Base-by-base conservation (phyloP, 2,113 vertebrate genomes). In the Toxostoma redivivum region DNA sequence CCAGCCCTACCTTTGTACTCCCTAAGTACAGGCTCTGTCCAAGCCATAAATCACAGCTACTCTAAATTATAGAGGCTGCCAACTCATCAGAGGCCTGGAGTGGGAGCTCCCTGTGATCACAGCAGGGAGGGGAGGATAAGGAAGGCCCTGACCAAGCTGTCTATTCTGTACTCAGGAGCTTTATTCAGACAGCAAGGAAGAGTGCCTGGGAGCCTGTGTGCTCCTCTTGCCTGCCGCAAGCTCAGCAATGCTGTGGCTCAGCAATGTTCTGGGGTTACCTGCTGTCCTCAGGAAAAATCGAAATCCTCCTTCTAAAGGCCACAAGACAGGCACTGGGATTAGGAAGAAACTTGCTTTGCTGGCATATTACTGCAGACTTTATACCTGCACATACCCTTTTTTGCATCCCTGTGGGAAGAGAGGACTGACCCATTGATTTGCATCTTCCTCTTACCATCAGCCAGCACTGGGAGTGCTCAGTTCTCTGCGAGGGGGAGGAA, bases 21-120 rank as follows among this genome's bases (percentile, higher is more conserved):
- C 38, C 42, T 86, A 65, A 82, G 64, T 73, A 51, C 3, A 12
- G 81, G 64, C 81, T 96, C 66, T 95, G 74, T 91, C 79, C 87
- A 47, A 90, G 90, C 81, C 76, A 82, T 89, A 92, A 93, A 95
- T 96, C 95, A 83, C 87, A 73, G 85, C 81, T 83, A 69, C 79
- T 62, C 67, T 69, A 90, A 95, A 95, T 94, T 93, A 88, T 4
- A 85, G 93, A 93, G 95, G 79, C 81, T 97, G 91, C 95, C 95
- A 90, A 47, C 79, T 90, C 74, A 90, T 80, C 67, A 94, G 93
- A 91, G 85, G 57, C 78, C 78, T 85, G 90, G 71, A 83, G 93
- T 21, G 8, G 85, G 79, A 95, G 87, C 62, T 90, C 73, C 78
- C 76, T 88, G 74, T 87, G 93, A 91, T 91, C 91, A 70, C 90